Base-by-base conservation (phyloP, 1,140 invertebrate species). In the Sitodiplosis mosellana region DNA sequence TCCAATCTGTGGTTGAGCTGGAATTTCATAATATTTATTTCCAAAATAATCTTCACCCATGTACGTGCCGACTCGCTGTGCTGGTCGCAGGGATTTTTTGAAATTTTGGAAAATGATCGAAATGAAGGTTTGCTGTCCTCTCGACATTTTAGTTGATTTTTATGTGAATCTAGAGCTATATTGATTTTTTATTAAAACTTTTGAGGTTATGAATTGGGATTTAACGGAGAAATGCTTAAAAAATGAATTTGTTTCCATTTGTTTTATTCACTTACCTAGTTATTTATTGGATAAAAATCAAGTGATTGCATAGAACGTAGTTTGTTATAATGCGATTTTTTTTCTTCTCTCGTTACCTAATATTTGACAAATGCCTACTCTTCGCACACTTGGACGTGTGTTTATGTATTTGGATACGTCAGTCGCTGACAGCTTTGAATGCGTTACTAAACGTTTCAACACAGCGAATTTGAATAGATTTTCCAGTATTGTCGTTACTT, bases 21-120 rank as follows among this genome's bases (percentile, higher is more conserved):
- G 73, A 48, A 81, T 78, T 68, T 90, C 84, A 60, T 70, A 90
- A 62, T 86, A 90, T 56, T 77, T 77, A 56, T 85, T 89, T 1
- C 85, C 84, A 57, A 80, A 74, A 54, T 79, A 74, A 67, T 90
- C 86, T 58, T 75, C 72, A 14, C 81, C 83, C 44, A 70, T 68
- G 0, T 67, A 59, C 50, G 68, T 70, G n/a, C 73, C 74, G 33
- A 49, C 55, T 14, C 67, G 56, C 52, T 69, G 65, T 22, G 70
- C 60, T 0, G 74, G 73, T 48, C 59, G 69, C 8, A 81, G 49
- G 0, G 78, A 80, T 27, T 71, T 69, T 14, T 75, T 52, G 50
- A 81, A 80, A 54, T 72, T 69, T 49, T 61, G 65, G 19, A 72
- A 67, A 47, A 77, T 69, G 66, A 66, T 20, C 69, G 58, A 4